Evolutionary conservation across 1,140 invertebrate genomes (phyloP), one percentile per base, ranked within the genome.

Genomic region (Drosophila lowei): DNA sequence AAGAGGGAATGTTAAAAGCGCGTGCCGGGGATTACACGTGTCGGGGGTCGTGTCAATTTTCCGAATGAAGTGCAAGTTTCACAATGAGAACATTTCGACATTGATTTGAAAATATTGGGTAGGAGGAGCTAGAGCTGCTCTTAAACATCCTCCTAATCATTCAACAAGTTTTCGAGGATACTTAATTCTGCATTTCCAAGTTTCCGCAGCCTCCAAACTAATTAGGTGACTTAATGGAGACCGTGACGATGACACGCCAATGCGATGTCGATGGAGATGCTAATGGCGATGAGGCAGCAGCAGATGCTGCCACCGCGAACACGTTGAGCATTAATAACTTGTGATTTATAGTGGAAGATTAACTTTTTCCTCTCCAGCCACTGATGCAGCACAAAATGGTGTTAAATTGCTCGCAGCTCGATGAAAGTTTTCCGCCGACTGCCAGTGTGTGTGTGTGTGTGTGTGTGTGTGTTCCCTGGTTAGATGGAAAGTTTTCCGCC

Each of bases 41-140:
- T 88, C 83, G 67, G 58, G 78, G 83, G 70, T 68, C 83, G 78
- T 83, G 81, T 86, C 83, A 86, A 86, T 78, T 86, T 78, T 62
- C 59, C 68, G 78, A 81, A 83, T 77, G 67, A 85, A 67, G 71
- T 83, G 56, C 48, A 66, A 70, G 66, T 49, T 66, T 56, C 28
- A 6, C 50, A 64, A 68, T 68, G 65, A 68, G 50, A 49, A 56
- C 67, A 68, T 68, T 68, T 21, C 30, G 53, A 47, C 63, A 68
- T 73, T 57, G 53, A 71, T 71, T 71, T 60, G 8, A 56, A 61
- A 56, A 44, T 57, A 44, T 48, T 66, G 28, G n/a, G n/a, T n/a
- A n/a, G n/a, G n/a, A n/a, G n/a, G n/a, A n/a, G n/a, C n/a, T n/a
- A n/a, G n/a, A n/a, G n/a, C n/a, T n/a, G n/a, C n/a, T n/a, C n/a